Evolutionary conservation across 2,888 invertebrate species (phyloP).

Genomic region (Theretra japonica): DNA sequence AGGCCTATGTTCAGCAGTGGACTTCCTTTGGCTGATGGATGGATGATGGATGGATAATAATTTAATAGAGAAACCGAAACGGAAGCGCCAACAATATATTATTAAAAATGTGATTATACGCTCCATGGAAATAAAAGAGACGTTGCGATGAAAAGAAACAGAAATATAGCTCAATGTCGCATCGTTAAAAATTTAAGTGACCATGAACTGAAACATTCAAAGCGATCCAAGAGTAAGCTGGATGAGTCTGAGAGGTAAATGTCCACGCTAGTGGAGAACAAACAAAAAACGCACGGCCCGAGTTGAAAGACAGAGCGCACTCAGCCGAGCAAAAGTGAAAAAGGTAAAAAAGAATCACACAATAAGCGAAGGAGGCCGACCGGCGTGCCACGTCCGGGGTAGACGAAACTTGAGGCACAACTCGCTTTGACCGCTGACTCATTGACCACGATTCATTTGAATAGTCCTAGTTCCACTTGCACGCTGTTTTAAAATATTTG

Average conservation of each 20-base stretch:
- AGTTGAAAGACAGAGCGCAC: slow-evolving; percentile 69
- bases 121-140: not conserved
- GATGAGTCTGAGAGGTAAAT: slow-evolving; percentile 68
- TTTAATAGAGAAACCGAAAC: no score
- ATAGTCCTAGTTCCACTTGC: slow-evolving; percentile 36
- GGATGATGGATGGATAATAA: no score
- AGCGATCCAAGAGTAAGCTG: slow-evolving; percentile 52
- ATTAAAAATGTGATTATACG: no score
- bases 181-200: slow-evolving; percentile 50
- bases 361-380: slow-evolving; percentile 68
- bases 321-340: slow-evolving; percentile 67
- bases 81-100: no score
- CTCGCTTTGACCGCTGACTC: slow-evolving; percentile 62
- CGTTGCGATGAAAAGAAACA: not conserved
- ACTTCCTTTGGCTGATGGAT: no score
- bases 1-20: no score
- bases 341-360: slow-evolving; percentile 68
- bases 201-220: slow-evolving; percentile 55
- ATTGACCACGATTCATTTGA: slow-evolving; percentile 60
- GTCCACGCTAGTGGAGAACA: slow-evolving; percentile 65
- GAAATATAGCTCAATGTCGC: not conserved
- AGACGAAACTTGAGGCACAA: slow-evolving; percentile 62
- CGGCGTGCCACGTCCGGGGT: slow-evolving; percentile 63
- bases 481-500: slow-evolving; percentile 28
- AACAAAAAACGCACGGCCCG: slow-evolving; percentile 67